Percentiles rank a stretch among this genome's conserved stretches.
phyloP scores from a whole-genome alignment of 2,113 vertebrate genomes.

The Pteruthius melanotis region DNA sequence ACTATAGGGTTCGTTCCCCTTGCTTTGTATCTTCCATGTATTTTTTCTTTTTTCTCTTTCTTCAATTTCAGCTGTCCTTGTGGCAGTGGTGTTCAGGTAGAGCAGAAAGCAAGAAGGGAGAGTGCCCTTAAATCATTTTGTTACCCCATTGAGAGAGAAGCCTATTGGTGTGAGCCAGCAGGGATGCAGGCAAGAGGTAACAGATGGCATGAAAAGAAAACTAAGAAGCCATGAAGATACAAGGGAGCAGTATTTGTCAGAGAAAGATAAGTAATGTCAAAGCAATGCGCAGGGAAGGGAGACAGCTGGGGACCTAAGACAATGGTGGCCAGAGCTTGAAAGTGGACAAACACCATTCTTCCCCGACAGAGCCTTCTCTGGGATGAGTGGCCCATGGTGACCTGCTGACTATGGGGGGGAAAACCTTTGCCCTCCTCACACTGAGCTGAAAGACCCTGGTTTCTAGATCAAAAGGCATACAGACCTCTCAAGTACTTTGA shows the following conservation, averaged over 20 bases:
- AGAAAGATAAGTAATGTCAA: not conserved
- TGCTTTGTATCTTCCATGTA: not conserved
- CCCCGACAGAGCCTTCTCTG: not conserved
- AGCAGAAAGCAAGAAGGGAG: not conserved
- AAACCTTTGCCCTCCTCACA: not conserved
- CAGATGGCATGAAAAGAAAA: not conserved
- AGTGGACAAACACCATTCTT: not conserved
- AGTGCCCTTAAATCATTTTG: not conserved
- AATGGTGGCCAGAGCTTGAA: not conserved
- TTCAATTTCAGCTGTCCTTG: not conserved
- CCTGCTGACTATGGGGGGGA: not conserved
- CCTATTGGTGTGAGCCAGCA: not conserved
- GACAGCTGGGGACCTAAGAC: not conserved
- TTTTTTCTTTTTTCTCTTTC: not conserved
- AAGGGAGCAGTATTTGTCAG: not conserved
- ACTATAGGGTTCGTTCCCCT: not conserved
- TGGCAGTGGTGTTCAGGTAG: not conserved
- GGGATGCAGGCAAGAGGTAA: not conserved
- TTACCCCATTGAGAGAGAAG: not conserved
- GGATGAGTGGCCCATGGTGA: not conserved
- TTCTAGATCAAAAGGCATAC: not conserved
- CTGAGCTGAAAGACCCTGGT: not conserved
- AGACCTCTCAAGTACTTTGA: not conserved
- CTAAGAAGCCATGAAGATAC: not conserved
- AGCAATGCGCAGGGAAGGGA: not conserved